These are phyloP conservation scores for Pteropus alecto DNA, from an alignment of 2,113 vertebrate species.

Conservation along the genomic window DNA sequence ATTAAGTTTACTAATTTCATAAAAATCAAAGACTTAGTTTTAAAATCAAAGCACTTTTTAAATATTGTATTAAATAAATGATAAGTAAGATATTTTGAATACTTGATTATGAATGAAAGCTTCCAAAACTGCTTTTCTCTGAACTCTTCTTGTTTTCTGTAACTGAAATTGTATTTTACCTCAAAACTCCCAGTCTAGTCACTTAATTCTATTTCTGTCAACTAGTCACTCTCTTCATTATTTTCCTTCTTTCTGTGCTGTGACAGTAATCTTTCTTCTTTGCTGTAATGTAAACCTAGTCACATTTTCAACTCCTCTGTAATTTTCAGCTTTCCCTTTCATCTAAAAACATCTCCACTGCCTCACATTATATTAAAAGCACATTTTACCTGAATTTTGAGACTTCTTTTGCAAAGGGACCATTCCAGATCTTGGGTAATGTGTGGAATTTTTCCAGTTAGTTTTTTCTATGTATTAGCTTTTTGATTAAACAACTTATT, in stretches of 20 bases:
- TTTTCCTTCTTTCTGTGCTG: conserved; percentile 1
- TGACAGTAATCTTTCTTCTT: neutral
- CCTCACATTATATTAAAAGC: neutral
- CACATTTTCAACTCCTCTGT: neutral
- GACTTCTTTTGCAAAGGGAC: neutral
- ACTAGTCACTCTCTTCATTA: neutral
- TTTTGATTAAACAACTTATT: neutral
- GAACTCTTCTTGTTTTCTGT: neutral
- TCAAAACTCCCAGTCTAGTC: neutral
- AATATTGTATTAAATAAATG: neutral
- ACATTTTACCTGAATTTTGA: neutral
- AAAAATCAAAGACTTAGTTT: neutral
- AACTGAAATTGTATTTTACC: neutral
- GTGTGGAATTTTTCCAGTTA: neutral
- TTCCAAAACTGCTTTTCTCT: neutral
- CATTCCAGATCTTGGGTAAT: neutral
- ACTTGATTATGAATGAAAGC: neutral
- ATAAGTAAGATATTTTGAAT: neutral
- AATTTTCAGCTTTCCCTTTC: neutral
- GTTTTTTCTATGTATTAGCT: neutral
- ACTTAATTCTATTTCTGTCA: neutral
- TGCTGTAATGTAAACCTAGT: neutral
- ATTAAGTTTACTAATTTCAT: neutral
- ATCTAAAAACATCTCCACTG: neutral
- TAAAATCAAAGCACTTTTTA: neutral